Evolutionary conservation across 2,113 vertebrate genomes (phyloP).

Genomic region (Burhinus oedicnemus): DNA sequence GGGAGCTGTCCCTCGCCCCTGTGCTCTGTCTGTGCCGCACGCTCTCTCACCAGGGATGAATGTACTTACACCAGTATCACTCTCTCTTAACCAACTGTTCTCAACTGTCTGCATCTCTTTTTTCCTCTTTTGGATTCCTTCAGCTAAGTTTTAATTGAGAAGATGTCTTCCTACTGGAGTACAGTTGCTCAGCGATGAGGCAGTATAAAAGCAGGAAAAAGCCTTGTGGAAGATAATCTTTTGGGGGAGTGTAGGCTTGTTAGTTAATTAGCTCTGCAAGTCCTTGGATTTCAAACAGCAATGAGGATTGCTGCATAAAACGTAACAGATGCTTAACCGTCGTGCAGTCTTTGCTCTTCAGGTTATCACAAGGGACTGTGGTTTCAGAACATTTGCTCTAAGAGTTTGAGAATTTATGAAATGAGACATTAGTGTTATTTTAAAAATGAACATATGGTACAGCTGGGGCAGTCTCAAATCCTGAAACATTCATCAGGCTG

Average conservation of each 20-base stretch:
- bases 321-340: not conserved
- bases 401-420: not conserved
- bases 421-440: not conserved
- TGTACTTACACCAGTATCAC: accelerated
- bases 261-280: slow-evolving; percentile 32
- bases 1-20: not conserved
- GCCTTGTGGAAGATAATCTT: slow-evolving; percentile 17
- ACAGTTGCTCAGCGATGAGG: not conserved
- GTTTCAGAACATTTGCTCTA: not conserved
- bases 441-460: not conserved
- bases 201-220: not conserved
- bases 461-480: not conserved
- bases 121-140: not conserved
- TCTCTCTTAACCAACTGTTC: not conserved
- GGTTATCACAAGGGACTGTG: slow-evolving; percentile 13
- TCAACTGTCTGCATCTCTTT: not conserved
- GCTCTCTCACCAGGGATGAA: too few relatives aligned
- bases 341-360: not conserved
- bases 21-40: not conserved
- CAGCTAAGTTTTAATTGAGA: not conserved
- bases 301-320: not conserved
- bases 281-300: not conserved
- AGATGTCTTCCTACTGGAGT: not conserved
- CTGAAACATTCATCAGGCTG: not conserved
- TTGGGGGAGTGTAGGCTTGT: not conserved